Evolutionary conservation across 2,888 invertebrate genomes (phyloP), one percentile per base, ranked within the genome.

Genomic region (Acronicta leporina): DNA sequence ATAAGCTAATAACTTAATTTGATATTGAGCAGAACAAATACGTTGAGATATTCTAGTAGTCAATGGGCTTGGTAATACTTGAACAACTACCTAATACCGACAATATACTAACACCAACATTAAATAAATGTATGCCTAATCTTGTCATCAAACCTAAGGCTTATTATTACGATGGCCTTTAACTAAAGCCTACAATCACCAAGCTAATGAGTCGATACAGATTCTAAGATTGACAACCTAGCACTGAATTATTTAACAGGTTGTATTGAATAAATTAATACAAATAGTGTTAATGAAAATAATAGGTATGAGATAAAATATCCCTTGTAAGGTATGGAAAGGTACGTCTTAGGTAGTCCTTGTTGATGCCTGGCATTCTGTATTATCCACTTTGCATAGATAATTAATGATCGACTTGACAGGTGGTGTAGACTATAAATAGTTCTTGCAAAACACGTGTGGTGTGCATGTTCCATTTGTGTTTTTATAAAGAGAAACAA

Each of bases 381-480:
- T 52, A 73, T 70, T 35, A 52, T 59, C 20, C 46, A 58, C 16
- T 77, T 71, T 74, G 57, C 75, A 75, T 71, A 62, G 46, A 40
- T 62, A 73, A 67, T 73, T 62, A 46, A 73, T 67, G 63, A 70
- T 44, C 16, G 27, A 54, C 62, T 48, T 43, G 59, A 44, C 60
- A 68, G 49, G 61, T 54, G 45, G 15, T 45, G 48, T 53, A 49
- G 49, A 54, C 54, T 58, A 15, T 50, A 14, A 56, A 53, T 57
- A 57, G 41, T 20, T 40, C n/a, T 15, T 46, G 52, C 27, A n/a
- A 40, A 43, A 33, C 50, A 63, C 64, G 50, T 51, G 47, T 14
- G 43, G 14, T 25, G 25, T n/a, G 7, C 13, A 35, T 49, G 42
- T 16, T 25, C 13, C 42, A 16, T 42, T n/a, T 38, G 6, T 38